phyloP scores from a whole-genome alignment of 2,888 invertebrate genomes.

The Lithophane ornitopus region DNA sequence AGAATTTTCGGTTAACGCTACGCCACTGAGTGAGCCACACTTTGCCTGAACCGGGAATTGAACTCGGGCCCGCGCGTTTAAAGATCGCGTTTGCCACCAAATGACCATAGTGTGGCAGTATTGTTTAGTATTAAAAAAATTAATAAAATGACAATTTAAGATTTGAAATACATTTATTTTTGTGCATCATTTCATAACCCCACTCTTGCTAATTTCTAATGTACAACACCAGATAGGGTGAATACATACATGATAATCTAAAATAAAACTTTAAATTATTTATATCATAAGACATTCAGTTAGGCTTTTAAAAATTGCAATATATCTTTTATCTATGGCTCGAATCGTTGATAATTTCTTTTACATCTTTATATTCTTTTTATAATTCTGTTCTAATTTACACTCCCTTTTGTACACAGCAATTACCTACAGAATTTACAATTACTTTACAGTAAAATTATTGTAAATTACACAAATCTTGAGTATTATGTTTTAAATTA shows the following conservation, averaged over 20 bases:
- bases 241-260: slow-evolving; percentile 76
- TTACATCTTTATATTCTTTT: slow-evolving; percentile 65
- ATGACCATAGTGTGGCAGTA: background rate
- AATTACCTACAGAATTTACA: slow-evolving; percentile 68
- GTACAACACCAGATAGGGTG: slow-evolving; percentile 85
- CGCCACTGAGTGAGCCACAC: no score
- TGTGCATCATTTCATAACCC: slow-evolving; percentile 87
- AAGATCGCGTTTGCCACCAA: background rate
- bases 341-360: slow-evolving; percentile 81
- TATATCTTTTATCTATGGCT: slow-evolving; percentile 81
- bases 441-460: slow-evolving; percentile 63
- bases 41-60: background rate
- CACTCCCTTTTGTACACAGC: slow-evolving; percentile 73
- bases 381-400: slow-evolving; percentile 70
- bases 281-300: slow-evolving; percentile 89
- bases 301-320: slow-evolving; percentile 84
- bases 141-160: slow-evolving; percentile 57
- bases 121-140: background rate
- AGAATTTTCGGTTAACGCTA: no score
- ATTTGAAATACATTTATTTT: slow-evolving; percentile 88
- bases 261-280: slow-evolving; percentile 79
- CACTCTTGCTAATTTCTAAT: slow-evolving; percentile 84
- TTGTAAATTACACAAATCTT: slow-evolving; percentile 64
- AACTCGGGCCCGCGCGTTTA: background rate
- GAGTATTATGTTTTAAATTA: slow-evolving; percentile 65